Percentiles rank a stretch among this genome's conserved stretches.
phyloP scores from a whole-genome alignment of 2,113 vertebrate species.

The Oreochromis niloticus region DNA sequence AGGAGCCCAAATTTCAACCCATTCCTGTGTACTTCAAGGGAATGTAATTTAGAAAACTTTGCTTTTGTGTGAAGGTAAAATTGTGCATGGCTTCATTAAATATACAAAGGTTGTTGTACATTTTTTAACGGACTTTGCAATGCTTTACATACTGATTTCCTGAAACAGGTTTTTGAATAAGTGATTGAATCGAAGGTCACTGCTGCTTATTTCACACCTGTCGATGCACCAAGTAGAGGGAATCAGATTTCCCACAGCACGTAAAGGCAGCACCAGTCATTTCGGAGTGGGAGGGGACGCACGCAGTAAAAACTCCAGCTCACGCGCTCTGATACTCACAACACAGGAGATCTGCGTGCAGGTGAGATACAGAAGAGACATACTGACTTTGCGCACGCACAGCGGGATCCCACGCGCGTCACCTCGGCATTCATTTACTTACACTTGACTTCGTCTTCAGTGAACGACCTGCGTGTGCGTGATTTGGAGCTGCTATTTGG shows the following conservation, averaged over 20 bases:
- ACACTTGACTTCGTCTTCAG: not conserved
- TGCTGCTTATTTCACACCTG: not conserved
- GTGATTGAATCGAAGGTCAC: not conserved
- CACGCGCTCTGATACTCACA: not conserved
- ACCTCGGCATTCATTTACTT: not conserved
- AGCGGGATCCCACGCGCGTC: not conserved
- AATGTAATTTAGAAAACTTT: not conserved
- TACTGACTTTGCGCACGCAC: not conserved
- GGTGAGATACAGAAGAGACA: not conserved
- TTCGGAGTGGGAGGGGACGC: not conserved
- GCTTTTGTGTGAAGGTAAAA: not conserved
- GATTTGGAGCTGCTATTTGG: not conserved
- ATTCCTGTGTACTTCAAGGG: not conserved
- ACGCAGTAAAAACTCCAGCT: constrained; percentile 24
- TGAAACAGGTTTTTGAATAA: not conserved
- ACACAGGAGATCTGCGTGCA: not conserved
- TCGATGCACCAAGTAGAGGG: not conserved
- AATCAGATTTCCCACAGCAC: not conserved
- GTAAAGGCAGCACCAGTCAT: not conserved
- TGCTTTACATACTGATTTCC: not conserved
- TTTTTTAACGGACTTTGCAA: not conserved
- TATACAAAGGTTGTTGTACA: not conserved
- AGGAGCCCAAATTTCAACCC: not conserved
- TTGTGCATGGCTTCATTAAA: not conserved
- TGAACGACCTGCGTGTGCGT: not conserved